Percentiles rank a stretch among this genome's conserved stretches.
These are phyloP conservation scores for Chloropsis cyanopogon DNA, from an alignment of 2,113 vertebrate species.

Conservation along the genomic window DNA sequence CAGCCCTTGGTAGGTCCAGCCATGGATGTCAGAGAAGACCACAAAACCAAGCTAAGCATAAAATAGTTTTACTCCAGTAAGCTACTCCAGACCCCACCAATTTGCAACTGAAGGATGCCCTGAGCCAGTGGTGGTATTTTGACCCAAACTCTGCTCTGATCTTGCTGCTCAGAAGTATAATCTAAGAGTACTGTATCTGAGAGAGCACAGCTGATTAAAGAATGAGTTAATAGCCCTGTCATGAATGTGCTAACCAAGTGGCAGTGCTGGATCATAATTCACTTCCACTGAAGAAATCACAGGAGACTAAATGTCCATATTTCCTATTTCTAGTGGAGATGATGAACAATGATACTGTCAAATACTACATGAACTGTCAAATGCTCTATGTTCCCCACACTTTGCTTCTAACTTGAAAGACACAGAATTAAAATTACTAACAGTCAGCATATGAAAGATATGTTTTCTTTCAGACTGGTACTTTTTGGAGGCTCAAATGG, in stretches of 20 bases:
- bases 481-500: background rate
- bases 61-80: background rate
- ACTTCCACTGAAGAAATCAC: background rate
- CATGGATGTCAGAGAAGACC: background rate
- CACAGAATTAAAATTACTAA: background rate
- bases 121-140: background rate
- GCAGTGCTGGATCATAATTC: background rate
- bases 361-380: background rate
- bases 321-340: background rate
- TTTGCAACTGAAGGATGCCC: background rate
- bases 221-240: background rate
- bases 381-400: background rate
- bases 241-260: background rate
- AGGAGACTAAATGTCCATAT: accelerated
- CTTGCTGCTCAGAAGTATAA: background rate
- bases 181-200: background rate
- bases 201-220: background rate
- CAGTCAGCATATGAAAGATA: background rate
- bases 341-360: background rate
- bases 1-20: background rate
- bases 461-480: background rate
- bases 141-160: background rate
- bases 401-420: background rate
- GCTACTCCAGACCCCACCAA: background rate
- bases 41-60: background rate